Conservation (phyloP, 2,888 invertebrate genomes). For the Malachius bipustulatus region DNA sequence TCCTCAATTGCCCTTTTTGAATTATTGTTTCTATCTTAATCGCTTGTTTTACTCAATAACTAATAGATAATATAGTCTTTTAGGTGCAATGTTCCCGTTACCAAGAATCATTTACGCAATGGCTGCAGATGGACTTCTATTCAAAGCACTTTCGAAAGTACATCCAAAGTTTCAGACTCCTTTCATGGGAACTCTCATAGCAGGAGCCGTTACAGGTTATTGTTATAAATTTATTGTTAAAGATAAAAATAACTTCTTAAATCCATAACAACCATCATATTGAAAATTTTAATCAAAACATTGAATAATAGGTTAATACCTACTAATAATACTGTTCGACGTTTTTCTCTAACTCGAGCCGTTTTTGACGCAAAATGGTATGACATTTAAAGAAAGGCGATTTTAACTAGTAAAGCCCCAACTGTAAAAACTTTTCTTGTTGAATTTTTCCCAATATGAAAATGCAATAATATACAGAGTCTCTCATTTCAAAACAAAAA, state of each 20-base stretch:
- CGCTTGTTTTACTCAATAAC: too few species aligned
- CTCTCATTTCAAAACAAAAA: background rate
- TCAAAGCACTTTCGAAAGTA: constrained; percentile 58
- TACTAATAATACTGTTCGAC: background rate
- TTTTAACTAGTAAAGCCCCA: too few species aligned
- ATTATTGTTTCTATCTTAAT: too few species aligned
- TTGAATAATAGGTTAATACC: background rate
- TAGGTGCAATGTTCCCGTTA: constrained; percentile 71
- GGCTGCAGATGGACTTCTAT: constrained; percentile 73
- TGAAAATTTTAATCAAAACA: background rate
- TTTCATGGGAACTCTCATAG: constrained; percentile 56
- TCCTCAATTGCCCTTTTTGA: too few species aligned
- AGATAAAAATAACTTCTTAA: background rate
- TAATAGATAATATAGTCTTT: constrained; percentile 60
- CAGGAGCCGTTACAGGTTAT: constrained; percentile 57
- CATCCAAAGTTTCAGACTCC: constrained; percentile 62
- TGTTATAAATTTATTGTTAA: too few species aligned
- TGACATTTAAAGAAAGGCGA: too few species aligned
- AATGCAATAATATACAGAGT: too few species aligned
- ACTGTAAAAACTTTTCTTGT: too few species aligned
- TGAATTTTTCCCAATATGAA: too few species aligned
- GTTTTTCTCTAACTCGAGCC: background rate
- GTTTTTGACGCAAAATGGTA: too few species aligned
- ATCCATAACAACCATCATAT: too few species aligned
- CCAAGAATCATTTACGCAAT: constrained; percentile 78